Evolutionary conservation across 2,113 vertebrate species (phyloP).

Genomic region (Nycticorax nycticorax): DNA sequence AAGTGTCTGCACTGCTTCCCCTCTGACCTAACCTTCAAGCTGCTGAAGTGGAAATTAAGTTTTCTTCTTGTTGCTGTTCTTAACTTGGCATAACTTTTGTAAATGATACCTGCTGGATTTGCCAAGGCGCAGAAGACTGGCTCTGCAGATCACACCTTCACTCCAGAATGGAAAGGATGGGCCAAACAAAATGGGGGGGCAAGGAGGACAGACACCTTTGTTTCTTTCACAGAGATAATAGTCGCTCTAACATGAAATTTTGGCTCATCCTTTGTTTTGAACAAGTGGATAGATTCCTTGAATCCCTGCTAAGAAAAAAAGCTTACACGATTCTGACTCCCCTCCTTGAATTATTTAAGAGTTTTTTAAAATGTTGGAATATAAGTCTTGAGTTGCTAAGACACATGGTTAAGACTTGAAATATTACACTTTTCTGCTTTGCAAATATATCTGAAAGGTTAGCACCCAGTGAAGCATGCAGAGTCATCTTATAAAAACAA

Average conservation of each 20-base stretch:
- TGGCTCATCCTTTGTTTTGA: conserved; percentile 60
- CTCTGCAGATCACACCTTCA: conserved; percentile 55
- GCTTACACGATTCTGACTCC: conserved; percentile 13
- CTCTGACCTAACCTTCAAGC: conserved; percentile 68
- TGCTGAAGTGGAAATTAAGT: conserved; percentile 69
- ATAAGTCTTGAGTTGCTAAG: conserved; percentile 34
- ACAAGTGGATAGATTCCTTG: conserved; percentile 40
- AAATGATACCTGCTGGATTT: conserved; percentile 57
- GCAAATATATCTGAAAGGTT: conserved; percentile 31
- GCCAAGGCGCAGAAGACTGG: conserved; percentile 35
- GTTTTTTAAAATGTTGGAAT: conserved; percentile 60
- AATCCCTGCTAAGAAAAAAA: conserved; percentile 55
- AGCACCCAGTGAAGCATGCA: background rate
- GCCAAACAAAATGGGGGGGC: background rate
- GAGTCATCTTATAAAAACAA: background rate
- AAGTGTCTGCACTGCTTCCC: conserved; percentile 56
- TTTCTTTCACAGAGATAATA: conserved; percentile 53
- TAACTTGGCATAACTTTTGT: conserved; percentile 42
- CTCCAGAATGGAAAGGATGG: background rate
- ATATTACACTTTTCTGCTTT: conserved; percentile 47
- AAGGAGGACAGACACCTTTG: background rate
- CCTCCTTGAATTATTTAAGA: conserved; percentile 68
- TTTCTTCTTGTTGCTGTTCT: conserved; percentile 40
- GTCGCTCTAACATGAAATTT: conserved; percentile 23
- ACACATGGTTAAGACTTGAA: conserved; percentile 24